These are phyloP conservation scores for Alcedo atthis DNA, from an alignment of 2,797 vertebrate genomes.

Conservation along the genomic window DNA sequence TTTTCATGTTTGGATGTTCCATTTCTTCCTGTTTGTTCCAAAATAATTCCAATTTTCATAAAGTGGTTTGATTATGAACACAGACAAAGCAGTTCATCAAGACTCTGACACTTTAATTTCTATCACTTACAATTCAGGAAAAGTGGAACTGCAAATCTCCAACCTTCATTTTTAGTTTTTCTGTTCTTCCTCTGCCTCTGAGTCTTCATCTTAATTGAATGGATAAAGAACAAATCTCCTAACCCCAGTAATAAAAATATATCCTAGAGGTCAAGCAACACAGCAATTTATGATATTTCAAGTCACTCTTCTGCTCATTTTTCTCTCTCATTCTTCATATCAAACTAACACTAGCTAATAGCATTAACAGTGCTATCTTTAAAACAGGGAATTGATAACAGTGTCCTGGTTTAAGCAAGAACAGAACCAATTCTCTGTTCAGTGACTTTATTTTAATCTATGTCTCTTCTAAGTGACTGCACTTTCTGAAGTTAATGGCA, in stretches of 20 bases:
- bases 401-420: neutral
- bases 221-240: neutral
- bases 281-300: neutral
- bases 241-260: neutral
- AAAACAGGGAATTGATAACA: neutral
- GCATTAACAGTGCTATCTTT: neutral
- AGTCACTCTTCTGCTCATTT: neutral
- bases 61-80: neutral
- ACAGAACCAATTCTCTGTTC: too few relatives aligned
- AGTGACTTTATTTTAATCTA: neutral
- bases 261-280: neutral
- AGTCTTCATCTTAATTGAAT: constrained; percentile 27
- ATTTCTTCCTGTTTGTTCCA: constrained; percentile 14
- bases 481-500: neutral
- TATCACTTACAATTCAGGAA: constrained; percentile 30
- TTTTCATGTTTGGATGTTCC: neutral
- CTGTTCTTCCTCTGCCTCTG: neutral
- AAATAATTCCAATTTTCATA: constrained; percentile 27
- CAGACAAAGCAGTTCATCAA: constrained; percentile 21
- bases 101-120: constrained; percentile 1
- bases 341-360: neutral
- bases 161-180: constrained; percentile 37
- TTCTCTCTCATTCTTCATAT: neutral
- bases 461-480: neutral
- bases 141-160: neutral